Conservation (phyloP, 2,797 vertebrate genomes). For the Cyprinella venusta region DNA sequence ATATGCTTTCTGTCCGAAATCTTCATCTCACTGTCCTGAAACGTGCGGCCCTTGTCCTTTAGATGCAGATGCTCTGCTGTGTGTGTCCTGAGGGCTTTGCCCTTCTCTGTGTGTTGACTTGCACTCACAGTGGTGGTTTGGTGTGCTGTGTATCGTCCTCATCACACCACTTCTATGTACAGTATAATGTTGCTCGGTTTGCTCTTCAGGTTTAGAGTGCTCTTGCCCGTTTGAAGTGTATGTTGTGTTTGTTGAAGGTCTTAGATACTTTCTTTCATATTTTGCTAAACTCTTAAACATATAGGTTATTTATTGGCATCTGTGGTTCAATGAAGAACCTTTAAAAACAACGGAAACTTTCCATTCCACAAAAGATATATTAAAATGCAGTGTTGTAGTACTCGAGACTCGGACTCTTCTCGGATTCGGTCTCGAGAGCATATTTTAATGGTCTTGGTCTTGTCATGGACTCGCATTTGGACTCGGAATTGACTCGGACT, state of each 20-base stretch:
- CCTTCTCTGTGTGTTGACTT: slow-evolving; percentile 3
- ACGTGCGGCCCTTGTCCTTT: slow-evolving; percentile 9
- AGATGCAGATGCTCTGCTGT: slow-evolving; percentile 4
- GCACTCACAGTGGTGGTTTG: neutral
- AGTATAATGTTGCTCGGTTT: neutral
- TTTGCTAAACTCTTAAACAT: too few relatives aligned
- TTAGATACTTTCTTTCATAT: neutral
- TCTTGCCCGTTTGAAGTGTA: neutral
- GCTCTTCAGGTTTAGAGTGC: neutral
- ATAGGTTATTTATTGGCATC: too few relatives aligned
- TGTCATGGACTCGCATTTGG: too few relatives aligned
- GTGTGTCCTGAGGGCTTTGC: slow-evolving; percentile 5
- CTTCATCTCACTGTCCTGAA: neutral
- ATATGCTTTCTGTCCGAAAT: neutral
- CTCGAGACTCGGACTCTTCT: too few relatives aligned
- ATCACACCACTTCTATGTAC: neutral
- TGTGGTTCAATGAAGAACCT: neutral
- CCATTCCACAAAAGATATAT: neutral
- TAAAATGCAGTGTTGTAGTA: too few relatives aligned
- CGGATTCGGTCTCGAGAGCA: too few relatives aligned
- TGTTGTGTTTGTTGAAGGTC: neutral
- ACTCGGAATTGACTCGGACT: too few relatives aligned
- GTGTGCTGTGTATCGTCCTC: neutral
- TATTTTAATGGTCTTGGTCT: too few relatives aligned
- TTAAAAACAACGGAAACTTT: neutral